Conservation (phyloP, 2,888 invertebrate species). For the Allophyes oxyacanthae region DNA sequence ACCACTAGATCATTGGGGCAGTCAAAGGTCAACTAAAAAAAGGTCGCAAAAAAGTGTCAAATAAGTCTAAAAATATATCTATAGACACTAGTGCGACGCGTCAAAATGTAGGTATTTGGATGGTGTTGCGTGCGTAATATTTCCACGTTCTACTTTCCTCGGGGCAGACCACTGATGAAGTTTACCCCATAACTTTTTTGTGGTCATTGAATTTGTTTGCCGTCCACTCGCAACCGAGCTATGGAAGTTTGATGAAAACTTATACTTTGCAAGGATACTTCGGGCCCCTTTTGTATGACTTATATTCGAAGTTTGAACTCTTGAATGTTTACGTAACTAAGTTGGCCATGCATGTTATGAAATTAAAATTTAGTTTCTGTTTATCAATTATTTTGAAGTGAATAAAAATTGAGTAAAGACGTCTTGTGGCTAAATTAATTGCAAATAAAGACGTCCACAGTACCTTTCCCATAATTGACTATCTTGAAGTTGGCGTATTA, state of each 20-base stretch:
- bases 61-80: no score
- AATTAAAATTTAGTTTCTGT: conserved; percentile 35
- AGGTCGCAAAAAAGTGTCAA: conserved; percentile 3
- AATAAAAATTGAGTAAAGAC: no score
- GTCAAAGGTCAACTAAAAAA: no score
- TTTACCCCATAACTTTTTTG: conserved; percentile 75
- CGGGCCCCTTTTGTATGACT: conserved; percentile 68
- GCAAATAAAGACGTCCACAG: no score
- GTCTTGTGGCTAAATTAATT: no score
- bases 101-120: conserved; percentile 49
- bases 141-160: conserved; percentile 61
- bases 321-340: conserved; percentile 56
- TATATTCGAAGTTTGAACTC: conserved; percentile 65
- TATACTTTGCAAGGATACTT: conserved; percentile 67
- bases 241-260: conserved; percentile 80
- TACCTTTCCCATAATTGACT: no score
- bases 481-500: no score
- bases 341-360: conserved; percentile 49
- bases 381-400: no score
- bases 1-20: no score
- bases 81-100: conserved; percentile 8
- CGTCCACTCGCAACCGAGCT: conserved; percentile 73
- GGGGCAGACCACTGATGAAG: conserved; percentile 63
- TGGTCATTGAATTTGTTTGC: conserved; percentile 84
- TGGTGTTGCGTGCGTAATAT: conserved; percentile 55